A percentile compares a stretch with the other conserved stretches of the same genome.
phyloP scores from a whole-genome alignment of 2,797 vertebrate species.

The Thaleichthys pacificus region DNA sequence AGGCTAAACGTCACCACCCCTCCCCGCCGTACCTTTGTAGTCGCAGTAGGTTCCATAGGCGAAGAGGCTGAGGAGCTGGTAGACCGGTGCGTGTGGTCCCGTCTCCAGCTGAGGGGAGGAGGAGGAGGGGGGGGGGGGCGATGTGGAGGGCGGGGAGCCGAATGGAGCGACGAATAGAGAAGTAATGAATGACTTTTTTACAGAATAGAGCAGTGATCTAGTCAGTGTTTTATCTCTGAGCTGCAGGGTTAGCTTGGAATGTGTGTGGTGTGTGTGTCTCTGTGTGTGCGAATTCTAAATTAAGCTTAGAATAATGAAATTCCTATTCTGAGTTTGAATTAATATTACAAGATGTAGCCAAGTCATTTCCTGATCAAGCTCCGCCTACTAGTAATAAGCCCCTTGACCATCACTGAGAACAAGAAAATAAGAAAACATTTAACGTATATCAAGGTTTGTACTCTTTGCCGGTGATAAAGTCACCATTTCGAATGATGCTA shows the following conservation, averaged over 20 bases:
- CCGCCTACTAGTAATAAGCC: too few species aligned
- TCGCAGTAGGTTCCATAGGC: constrained; percentile 95
- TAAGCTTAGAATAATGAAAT: too few species aligned
- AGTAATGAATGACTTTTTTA: constrained; percentile 29
- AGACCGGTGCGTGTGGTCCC: constrained; percentile 86
- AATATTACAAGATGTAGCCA: too few species aligned
- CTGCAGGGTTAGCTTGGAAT: constrained; percentile 20
- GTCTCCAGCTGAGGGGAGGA: constrained; percentile 75
- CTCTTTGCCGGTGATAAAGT: too few species aligned
- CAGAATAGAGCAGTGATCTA: not conserved
- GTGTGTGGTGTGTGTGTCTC: constrained; percentile 29
- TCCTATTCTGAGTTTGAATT: too few species aligned
- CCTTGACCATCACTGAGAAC: too few species aligned
- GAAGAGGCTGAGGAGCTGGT: constrained; percentile 93
- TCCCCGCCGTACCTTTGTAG: constrained; percentile 90
- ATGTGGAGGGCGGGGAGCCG: constrained; percentile 26
- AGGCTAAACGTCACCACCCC: constrained; percentile 79
- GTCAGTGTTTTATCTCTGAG: constrained; percentile 17
- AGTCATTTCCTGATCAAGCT: too few species aligned
- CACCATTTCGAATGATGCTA: too few species aligned
- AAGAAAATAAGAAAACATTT: too few species aligned
- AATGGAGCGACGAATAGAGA: constrained; percentile 16
- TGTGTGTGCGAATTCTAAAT: too few species aligned
- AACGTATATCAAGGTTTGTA: too few species aligned
- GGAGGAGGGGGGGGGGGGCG: constrained; percentile 28